These are phyloP conservation scores for Mungos mungo DNA, from an alignment of 2,113 vertebrate species.

Conservation along the genomic window DNA sequence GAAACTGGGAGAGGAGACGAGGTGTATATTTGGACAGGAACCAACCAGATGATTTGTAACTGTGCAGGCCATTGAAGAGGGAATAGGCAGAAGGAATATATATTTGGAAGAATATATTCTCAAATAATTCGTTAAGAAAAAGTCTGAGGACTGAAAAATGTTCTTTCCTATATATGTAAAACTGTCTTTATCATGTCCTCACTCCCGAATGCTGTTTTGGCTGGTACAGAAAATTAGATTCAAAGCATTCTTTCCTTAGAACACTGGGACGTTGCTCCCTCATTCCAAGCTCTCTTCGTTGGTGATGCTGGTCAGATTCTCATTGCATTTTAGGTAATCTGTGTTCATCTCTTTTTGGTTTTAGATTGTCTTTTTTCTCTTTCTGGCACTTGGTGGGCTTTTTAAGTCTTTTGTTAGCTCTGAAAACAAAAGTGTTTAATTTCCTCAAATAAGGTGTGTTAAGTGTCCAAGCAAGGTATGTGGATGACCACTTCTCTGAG, in stretches of 20 bases:
- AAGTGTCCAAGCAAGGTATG: background rate
- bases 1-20: background rate
- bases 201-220: background rate
- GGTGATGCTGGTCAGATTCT: background rate
- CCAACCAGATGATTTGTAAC: conserved; percentile 12
- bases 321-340: background rate
- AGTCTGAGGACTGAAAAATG: background rate
- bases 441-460: background rate
- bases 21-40: background rate
- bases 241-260: background rate
- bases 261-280: background rate
- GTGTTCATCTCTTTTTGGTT: background rate
- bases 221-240: background rate
- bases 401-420: background rate
- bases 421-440: background rate
- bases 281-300: background rate
- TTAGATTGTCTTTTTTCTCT: background rate
- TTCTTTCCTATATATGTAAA: background rate
- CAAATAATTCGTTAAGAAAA: background rate
- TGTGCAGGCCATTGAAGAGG: background rate
- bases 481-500: background rate
- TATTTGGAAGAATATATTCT: background rate
- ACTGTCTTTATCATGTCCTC: background rate
- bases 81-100: background rate
- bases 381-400: background rate